Conservation (phyloP, 2,797 vertebrate species). For the Microcaecilia unicolor region DNA sequence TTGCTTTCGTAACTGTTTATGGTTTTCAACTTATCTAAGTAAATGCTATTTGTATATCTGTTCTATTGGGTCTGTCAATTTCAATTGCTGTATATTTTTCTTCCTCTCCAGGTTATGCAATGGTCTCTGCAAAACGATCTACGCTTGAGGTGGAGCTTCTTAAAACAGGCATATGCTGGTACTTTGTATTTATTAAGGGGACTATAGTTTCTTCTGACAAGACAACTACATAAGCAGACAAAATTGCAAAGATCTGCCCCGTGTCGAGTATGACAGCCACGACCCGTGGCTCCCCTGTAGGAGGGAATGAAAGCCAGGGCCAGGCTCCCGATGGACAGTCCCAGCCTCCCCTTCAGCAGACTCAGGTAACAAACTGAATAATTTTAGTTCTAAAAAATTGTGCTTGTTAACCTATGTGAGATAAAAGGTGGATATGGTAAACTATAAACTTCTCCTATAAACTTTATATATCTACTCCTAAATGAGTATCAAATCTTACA, state of each 20-base stretch:
- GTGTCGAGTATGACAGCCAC: constrained; percentile 99
- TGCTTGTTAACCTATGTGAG: too few species aligned
- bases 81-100: constrained; percentile 14
- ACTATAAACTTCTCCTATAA: too few species aligned
- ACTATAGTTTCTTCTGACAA: constrained; percentile 94
- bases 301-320: constrained; percentile 98
- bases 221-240: constrained; percentile 98
- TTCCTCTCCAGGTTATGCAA: constrained; percentile 90
- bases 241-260: constrained; percentile 99
- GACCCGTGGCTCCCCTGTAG: constrained; percentile 99
- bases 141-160: constrained; percentile 95
- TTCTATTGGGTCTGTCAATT: too few species aligned
- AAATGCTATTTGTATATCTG: too few species aligned
- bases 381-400: too few species aligned
- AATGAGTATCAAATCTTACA: too few species aligned
- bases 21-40: too few species aligned
- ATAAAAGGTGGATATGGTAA: too few species aligned
- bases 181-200: constrained; percentile 88
- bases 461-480: too few species aligned
- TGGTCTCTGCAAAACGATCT: constrained; percentile 95
- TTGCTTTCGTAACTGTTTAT: too few species aligned
- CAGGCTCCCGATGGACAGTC: constrained; percentile 98
- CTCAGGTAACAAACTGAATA: constrained; percentile 85
- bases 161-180: constrained; percentile 84
- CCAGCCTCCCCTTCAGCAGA: constrained; percentile 95